These are phyloP conservation scores for Saguinus midas DNA, from an alignment of 2,113 vertebrate species.

Conservation along the genomic window DNA sequence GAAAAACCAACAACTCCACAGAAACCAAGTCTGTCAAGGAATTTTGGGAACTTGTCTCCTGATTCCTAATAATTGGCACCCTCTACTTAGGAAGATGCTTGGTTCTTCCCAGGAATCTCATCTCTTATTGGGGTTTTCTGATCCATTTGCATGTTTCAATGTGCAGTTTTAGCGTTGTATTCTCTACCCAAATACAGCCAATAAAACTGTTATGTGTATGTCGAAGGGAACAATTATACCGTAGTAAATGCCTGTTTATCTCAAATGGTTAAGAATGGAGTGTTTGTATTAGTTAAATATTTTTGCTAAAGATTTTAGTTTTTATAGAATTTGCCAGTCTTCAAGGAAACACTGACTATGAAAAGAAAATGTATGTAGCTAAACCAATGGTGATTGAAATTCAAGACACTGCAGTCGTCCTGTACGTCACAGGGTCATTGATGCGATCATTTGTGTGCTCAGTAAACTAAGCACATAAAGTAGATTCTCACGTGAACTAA, in stretches of 20 bases:
- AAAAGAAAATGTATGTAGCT: neutral
- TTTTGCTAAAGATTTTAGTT: neutral
- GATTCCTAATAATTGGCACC: constrained; percentile 53
- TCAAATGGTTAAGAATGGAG: neutral
- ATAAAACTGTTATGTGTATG: neutral
- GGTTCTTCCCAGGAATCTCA: neutral
- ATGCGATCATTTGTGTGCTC: neutral
- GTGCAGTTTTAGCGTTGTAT: neutral
- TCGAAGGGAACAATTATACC: neutral
- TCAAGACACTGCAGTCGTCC: neutral
- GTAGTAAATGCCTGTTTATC: neutral
- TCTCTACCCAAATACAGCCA: neutral
- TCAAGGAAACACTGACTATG: neutral
- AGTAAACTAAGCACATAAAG: neutral
- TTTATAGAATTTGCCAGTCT: constrained; percentile 4
- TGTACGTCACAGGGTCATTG: neutral
- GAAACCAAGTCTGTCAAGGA: constrained; percentile 59
- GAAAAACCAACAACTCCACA: constrained; percentile 42
- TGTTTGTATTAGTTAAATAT: constrained; percentile 28
- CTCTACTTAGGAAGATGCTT: neutral
- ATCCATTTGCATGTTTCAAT: neutral
- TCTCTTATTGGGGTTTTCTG: neutral
- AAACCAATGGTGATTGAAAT: neutral
- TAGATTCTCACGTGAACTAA: neutral
- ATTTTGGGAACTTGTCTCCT: constrained; percentile 48